Base-by-base conservation (phyloP, 2,113 vertebrate genomes). In the Corydoras maculifer region DNA sequence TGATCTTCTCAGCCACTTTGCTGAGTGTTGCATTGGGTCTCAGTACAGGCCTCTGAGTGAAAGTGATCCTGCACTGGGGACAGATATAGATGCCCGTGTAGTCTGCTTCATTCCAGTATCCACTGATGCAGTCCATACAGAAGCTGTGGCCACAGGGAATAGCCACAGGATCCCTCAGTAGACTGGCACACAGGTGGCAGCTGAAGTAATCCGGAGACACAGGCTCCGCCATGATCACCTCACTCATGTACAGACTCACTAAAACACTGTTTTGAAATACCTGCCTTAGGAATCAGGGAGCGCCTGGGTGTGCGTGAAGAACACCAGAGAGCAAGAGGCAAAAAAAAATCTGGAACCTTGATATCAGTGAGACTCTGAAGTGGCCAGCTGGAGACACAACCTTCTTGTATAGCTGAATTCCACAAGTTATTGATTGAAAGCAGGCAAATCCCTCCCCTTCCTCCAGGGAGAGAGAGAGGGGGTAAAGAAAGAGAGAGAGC, bases 51-150 rank as follows among this genome's bases (percentile, higher is more conserved):
- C 90, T 88, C 82, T 91, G 90, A 59, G 90, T 91, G 75, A 91
- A 91, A 0, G 90, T 90, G 79, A 91, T 90, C 82, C 87, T 87
- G 65, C 90, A 91, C 73, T 91, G 90, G 2, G 90, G 90, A 66
- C 90, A 91, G 75, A 91, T 88, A 79, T 91, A 91, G 77, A 90
- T 90, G 62, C 90, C 90, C 0, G 90, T 91, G 87, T 91, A 91
- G 84, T 91, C 90, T 0, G 90, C 91, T 62, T 90, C 91, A 7
- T 94, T 92, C 90, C 90, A 91, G 84, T 90, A 91, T 76, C 83
- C 86, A 3, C 88, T 89, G 79, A 91, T 91, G 78, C 90, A 91
- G 85, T 91, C 88, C 90, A 91, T 91, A 48, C 90, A 91, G 81
- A 88, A 91, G 68, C 90, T 91, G 86, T 91, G 90, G 59, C 90